Evolutionary conservation across 2,113 vertebrate species (phyloP), one percentile per base, ranked within the genome.

Genomic region (Gallinago media): DNA sequence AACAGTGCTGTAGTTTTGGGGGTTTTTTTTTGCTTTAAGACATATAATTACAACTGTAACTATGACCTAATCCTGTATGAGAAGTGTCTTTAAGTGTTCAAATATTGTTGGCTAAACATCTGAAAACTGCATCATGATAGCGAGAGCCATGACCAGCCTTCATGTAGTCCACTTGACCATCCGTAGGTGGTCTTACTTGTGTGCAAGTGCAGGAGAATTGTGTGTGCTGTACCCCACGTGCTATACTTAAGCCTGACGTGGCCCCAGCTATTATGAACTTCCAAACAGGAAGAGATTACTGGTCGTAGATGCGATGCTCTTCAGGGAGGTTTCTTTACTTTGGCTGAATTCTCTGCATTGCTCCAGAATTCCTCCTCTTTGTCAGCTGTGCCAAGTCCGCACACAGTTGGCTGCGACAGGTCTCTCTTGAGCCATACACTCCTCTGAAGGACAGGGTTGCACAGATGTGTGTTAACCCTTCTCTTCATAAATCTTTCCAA

Each of bases 341-440:
- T 68, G 71, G 15, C 47, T 66, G 54, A 70, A 49, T 73, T 83
- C n/a, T 68, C 23, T 76, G 15, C 36, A 6, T 42, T 75, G 16
- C 25, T 44, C 46, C 9, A 52, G 31, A 65, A 26, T 52, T 54
- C 11, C n/a, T 75, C 22, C 25, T 59, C 23, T n/a, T 10, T 1
- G 1, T 25, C 38, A n/a, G 62, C 15, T 0, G 0, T 38, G 3
- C 73, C 3, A 0, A n/a, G 42, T 4, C 12, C 23, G 36, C 63
- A 21, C 38, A 8, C 5, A 8, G 27, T 32, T 2, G 23, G 14
- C 50, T 1, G 6, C 2, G 9, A 21, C 44, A 19, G 25, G 27
- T 36, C 42, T 66, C 46, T 22, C 65, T 55, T 2, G 1, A 59
- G 49, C 16, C 66, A 18, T 52, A 3, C n/a, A 52, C 9, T 32